Base-by-base conservation (phyloP, 2,797 vertebrate species). In the Danio choprae region DNA sequence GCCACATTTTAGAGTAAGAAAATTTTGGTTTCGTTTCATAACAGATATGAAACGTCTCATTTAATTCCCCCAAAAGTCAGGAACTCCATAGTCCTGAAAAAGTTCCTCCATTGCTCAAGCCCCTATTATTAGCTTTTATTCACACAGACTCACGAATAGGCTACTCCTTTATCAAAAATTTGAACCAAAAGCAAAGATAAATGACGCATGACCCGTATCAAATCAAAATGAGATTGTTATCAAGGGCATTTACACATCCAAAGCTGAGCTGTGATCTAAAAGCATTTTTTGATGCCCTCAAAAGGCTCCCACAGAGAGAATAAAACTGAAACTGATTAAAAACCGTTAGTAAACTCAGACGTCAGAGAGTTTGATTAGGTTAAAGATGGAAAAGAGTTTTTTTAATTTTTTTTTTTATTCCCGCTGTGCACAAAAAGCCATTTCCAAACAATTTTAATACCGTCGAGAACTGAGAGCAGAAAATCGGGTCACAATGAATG, bases 401-500 rank as follows among this genome's bases (percentile, higher is more conserved):
- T 53, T 7, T 20, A 50, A n/a, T n/a, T n/a, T n/a, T n/a, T n/a
- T n/a, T n/a, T n/a, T n/a, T n/a, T n/a, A 43, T 5, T 43, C 16
- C 60, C 22, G 8, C 60, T 36, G 46, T 65, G 73, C 46, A 41
- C 38, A 55, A 64, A 53, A 65, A 12, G 8, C 6, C 55, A 58
- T 60, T 53, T 65, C 6, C 62, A 13, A 67, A 56, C 40, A 44
- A 44, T 77, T 77, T 53, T 4, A 6, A 8, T 16, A 11, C n/a
- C 18, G 18, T 12, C 6, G 38, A 65, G 18, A 38, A 43, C 38
- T 43, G 59, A 29, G 60, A 55, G 48, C 36, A 29, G 48, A 76
- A 76, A 76, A 65, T 36, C 29, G 67, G 74, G 50, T 67, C 40
- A 77, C 67, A 67, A 77, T 67, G 62, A 67, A n/a, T 12, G 20